Evolutionary conservation across 2,888 invertebrate species (phyloP).

Genomic region (Nasonia oneida): DNA sequence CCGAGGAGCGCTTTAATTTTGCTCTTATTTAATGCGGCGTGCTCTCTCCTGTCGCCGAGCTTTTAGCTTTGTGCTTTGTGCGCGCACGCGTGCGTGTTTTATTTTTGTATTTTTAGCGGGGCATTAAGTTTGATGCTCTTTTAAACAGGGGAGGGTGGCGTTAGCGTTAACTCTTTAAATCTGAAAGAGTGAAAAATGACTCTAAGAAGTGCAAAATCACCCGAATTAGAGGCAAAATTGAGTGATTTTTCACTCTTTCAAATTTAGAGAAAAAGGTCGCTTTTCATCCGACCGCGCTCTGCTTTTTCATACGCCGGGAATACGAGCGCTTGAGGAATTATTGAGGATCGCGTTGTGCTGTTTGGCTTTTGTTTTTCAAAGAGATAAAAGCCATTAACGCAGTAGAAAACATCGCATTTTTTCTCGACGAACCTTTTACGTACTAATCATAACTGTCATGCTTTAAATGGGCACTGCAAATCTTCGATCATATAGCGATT

Average conservation of each 20-base stretch:
- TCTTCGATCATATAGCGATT: too few species aligned
- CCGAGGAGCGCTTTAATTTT: conserved; percentile 5
- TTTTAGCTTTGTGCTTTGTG: not conserved
- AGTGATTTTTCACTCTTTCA: too few species aligned
- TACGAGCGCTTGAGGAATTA: not conserved
- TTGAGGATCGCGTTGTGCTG: not conserved
- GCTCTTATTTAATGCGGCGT: conserved; percentile 6
- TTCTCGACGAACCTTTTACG: too few species aligned
- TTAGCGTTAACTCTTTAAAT: not conserved
- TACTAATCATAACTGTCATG: too few species aligned
- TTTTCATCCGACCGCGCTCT: not conserved
- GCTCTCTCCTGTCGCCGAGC: not conserved
- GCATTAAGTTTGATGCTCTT: not conserved
- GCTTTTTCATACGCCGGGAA: not conserved
- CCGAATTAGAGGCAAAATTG: too few species aligned
- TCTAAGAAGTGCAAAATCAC: too few species aligned
- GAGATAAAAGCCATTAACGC: not conserved
- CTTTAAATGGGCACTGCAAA: too few species aligned
- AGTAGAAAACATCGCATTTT: not conserved
- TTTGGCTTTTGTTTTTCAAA: not conserved
- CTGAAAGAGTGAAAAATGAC: too few species aligned
- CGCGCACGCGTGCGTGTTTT: not conserved
- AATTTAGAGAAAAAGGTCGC: not conserved
- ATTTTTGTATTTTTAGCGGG: not conserved
- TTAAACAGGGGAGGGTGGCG: not conserved